A percentile compares a stretch with the other conserved stretches of the same genome.
These are phyloP conservation scores for Heliocidaris tuberculata DNA, from an alignment of 35 echinoderm and acorn worm species.

Conservation along the genomic window DNA sequence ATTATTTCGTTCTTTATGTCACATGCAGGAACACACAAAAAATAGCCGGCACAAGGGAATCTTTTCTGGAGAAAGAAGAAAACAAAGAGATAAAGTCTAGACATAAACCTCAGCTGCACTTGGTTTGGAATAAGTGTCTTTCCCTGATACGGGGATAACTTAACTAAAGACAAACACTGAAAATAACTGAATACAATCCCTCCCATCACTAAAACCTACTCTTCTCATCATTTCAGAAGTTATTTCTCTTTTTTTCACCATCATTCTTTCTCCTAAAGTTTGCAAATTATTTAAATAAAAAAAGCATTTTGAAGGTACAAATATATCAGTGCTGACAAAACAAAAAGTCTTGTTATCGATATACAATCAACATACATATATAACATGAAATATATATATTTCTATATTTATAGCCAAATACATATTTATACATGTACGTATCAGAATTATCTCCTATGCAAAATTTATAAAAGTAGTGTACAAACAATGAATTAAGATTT, in stretches of 20 bases:
- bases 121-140: slow-evolving; percentile 48
- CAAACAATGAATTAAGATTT: slow-evolving; percentile 38
- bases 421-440: slow-evolving; percentile 52
- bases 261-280: slow-evolving; percentile 6
- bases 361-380: slow-evolving; percentile 3
- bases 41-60: not conserved
- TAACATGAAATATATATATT: slow-evolving; percentile 44
- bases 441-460: slow-evolving; percentile 25
- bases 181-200: slow-evolving; percentile 47
- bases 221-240: slow-evolving; percentile 22
- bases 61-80: slow-evolving; percentile 22
- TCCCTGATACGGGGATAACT: slow-evolving; percentile 42
- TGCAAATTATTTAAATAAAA: slow-evolving; percentile 37
- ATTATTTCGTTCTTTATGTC: not conserved
- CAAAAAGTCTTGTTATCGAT: slow-evolving; percentile 12
- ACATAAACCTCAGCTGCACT: slow-evolving; percentile 49
- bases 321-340: slow-evolving; percentile 36
- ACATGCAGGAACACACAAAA: not conserved
- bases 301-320: slow-evolving; percentile 25
- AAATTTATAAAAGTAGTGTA: slow-evolving; percentile 44
- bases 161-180: slow-evolving; percentile 34
- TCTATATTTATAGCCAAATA: slow-evolving; percentile 50
- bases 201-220: not conserved
- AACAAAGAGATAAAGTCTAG: slow-evolving; percentile 36
- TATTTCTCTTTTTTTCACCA: not conserved